A percentile compares a stretch with the other conserved stretches of the same genome.
Evolutionary conservation across 2,113 vertebrate genomes (phyloP).

Genomic region (Chloroceryle aenea): DNA sequence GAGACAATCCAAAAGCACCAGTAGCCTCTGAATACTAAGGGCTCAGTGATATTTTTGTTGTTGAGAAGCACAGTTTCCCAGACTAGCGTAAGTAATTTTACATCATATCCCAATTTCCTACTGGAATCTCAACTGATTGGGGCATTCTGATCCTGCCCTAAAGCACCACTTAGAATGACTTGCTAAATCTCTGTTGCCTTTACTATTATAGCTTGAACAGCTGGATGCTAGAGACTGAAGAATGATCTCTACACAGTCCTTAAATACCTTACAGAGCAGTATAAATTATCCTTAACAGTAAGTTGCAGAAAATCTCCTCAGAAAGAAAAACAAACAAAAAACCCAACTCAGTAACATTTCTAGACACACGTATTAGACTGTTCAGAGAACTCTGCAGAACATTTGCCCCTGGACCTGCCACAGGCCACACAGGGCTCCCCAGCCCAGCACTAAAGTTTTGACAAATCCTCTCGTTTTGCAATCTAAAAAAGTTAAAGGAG

Average conservation of each 20-base stretch:
- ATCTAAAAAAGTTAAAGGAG: neutral
- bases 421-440: neutral
- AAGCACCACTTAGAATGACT: neutral
- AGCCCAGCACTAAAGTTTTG: neutral
- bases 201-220: neutral
- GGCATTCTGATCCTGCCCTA: neutral
- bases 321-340: neutral
- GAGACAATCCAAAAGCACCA: neutral
- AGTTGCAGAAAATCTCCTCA: neutral
- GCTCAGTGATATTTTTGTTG: neutral
- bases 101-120: neutral
- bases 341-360: neutral
- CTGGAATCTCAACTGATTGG: neutral
- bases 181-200: neutral
- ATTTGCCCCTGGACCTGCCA: neutral
- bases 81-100: neutral
- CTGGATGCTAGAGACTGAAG: neutral
- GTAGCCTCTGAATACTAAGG: neutral
- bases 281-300: neutral
- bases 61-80: neutral
- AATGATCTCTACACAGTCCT: neutral
- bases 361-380: fast-evolving
- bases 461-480: neutral
- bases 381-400: neutral
- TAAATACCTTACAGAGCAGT: neutral